Evolutionary conservation across 2,797 vertebrate genomes (phyloP).

Genomic region (Allobates femoralis): DNA sequence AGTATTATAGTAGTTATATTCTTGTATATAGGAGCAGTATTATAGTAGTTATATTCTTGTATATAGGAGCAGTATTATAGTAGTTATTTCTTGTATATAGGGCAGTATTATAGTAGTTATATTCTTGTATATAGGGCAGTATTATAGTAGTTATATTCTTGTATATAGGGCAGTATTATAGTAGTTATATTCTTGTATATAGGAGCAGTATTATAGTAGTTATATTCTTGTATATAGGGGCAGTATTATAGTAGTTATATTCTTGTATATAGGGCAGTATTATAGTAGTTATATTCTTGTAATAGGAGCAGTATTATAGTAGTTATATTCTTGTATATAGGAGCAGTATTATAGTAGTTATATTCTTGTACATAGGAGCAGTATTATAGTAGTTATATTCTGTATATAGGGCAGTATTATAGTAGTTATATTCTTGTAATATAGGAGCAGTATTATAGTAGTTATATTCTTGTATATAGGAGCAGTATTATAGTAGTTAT

Average conservation of each 20-base stretch:
- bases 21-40: background rate
- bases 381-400: constrained; percentile 6
- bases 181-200: background rate
- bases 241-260: constrained; percentile 19
- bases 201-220: no score
- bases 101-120: background rate
- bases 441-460: background rate
- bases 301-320: constrained; percentile 6
- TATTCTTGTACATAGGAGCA: background rate
- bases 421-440: background rate
- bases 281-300: constrained; percentile 4
- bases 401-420: constrained; percentile 4
- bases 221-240: no score
- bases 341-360: background rate
- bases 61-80: background rate
- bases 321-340: constrained; percentile 4
- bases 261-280: no score
- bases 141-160: background rate
- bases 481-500: background rate
- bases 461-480: constrained; percentile 5
- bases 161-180: background rate
- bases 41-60: constrained; percentile 9
- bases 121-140: background rate
- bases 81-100: no score
- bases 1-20: constrained; percentile 13